phyloP scores from a whole-genome alignment of 2,113 vertebrate genomes.

The western clawed frog (Xenopus tropicalis) region DNA sequence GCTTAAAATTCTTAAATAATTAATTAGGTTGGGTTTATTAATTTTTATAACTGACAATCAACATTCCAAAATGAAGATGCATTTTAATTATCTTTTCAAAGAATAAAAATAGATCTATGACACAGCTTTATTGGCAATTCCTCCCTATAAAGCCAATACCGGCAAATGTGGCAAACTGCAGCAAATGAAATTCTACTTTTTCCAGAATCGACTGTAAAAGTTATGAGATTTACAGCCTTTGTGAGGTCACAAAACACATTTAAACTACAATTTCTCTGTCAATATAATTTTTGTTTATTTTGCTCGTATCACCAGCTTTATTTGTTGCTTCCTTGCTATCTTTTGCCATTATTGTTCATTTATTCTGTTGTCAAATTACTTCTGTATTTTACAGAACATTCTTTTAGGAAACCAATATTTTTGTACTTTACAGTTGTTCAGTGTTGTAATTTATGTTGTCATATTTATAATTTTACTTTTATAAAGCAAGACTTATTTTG shows the following conservation, averaged over 20 bases:
- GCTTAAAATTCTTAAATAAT: background rate
- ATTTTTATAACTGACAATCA: background rate
- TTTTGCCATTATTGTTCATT: background rate
- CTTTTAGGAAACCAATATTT: too few species aligned
- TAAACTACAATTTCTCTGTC: background rate
- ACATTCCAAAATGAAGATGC: background rate
- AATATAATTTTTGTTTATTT: constrained; percentile 3
- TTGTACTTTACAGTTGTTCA: too few species aligned
- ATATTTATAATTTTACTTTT: too few species aligned
- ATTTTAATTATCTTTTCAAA: constrained; percentile 4
- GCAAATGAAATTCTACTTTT: background rate
- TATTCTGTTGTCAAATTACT: background rate
- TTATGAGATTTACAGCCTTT: background rate
- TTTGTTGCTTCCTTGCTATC: background rate
- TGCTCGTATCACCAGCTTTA: background rate
- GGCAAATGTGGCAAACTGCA: background rate
- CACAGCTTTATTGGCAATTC: background rate
- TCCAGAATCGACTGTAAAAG: background rate
- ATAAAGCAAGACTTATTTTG: too few species aligned
- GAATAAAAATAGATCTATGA: constrained; percentile 1
- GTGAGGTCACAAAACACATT: background rate
- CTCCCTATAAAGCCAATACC: background rate
- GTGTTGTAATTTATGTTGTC: too few species aligned
- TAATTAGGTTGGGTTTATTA: background rate
- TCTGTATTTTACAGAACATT: too few species aligned